These are phyloP conservation scores for Oceanites oceanicus DNA, from an alignment of 2,113 vertebrate species.

Conservation along the genomic window DNA sequence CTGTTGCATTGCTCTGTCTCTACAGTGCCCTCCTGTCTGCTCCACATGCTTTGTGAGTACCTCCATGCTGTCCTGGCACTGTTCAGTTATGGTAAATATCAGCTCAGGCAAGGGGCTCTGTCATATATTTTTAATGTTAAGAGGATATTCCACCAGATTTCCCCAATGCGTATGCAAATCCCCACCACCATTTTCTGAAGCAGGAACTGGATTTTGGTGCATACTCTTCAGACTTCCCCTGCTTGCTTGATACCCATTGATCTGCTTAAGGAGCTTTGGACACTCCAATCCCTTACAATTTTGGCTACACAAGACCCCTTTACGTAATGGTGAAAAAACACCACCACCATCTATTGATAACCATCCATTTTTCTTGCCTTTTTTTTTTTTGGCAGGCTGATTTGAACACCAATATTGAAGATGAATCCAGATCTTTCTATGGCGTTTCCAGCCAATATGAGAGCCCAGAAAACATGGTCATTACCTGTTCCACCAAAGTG, in stretches of 20 bases:
- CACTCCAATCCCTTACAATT: background rate
- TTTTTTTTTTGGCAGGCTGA: constrained; percentile 80
- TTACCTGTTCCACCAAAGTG: constrained; percentile 95
- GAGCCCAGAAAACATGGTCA: constrained; percentile 92
- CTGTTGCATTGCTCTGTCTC: background rate
- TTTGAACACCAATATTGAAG: constrained; percentile 89
- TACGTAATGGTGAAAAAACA: background rate
- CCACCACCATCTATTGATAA: background rate
- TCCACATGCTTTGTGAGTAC: background rate
- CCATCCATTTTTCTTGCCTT: background rate
- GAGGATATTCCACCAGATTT: background rate
- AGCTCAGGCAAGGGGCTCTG: background rate
- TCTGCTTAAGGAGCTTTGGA: background rate
- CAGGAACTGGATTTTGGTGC: background rate
- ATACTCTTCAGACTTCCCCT: background rate
- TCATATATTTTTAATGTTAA: background rate
- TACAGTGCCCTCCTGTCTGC: background rate
- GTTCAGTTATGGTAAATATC: background rate
- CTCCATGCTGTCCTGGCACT: background rate
- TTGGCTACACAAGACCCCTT: background rate
- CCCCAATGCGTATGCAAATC: background rate
- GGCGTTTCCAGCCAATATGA: constrained; percentile 95
- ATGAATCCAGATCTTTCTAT: constrained; percentile 91
- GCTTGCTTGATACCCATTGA: background rate
- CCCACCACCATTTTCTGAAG: background rate